Base-by-base conservation (phyloP, 2,797 vertebrate genomes). In the Choloepus didactylus region DNA sequence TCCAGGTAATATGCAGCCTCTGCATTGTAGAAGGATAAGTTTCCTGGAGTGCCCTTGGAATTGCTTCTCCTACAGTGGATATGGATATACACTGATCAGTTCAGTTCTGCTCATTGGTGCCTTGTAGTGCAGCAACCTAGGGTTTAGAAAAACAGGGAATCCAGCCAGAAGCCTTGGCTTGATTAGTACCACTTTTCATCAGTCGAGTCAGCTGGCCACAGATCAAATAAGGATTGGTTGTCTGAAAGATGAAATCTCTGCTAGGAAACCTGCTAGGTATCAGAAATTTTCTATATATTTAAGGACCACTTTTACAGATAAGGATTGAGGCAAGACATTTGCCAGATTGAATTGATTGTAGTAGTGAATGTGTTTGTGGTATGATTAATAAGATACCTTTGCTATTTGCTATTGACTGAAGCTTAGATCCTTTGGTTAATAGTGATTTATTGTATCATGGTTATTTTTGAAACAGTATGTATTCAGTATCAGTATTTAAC, bases 361-460 rank as follows among this genome's bases (percentile, higher is more conserved):
- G 27, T 44, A 35, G 18, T 81, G 54, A 60, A 54, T 51, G 16
- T 85, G 29, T 81, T 94, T 92, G 46, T 70, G 46, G 79, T 87
- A 46, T 67, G 66, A 90, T 64, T 27, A 19, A 12, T 41, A 87
- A 44, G 56, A 88, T 49, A 75, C 4, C 59, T 96, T 90, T 46
- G n/a, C 14, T 94, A 88, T 92, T 93, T 96, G 25, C 91, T 60
- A 46, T 35, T 85, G 59, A 86, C 56, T 86, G 56, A 87, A 90
- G 49, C 54, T 95, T 93, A 41, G 31, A 21, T 93, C 38, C 76
- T 94, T 95, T 90, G 81, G 44, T 94, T 93, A 88, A 82, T 35
- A 94, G 11, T 75, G 72, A 6, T 92, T 67, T 96, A 60, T 83
- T 88, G 64, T 70, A 93, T 96, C 60, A 44, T 23, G 54, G 62